Percentiles rank a stretch among this genome's conserved stretches.
Conservation (phyloP, 2,888 invertebrate species). For the Sinohyriopsis cumingii region DNA sequence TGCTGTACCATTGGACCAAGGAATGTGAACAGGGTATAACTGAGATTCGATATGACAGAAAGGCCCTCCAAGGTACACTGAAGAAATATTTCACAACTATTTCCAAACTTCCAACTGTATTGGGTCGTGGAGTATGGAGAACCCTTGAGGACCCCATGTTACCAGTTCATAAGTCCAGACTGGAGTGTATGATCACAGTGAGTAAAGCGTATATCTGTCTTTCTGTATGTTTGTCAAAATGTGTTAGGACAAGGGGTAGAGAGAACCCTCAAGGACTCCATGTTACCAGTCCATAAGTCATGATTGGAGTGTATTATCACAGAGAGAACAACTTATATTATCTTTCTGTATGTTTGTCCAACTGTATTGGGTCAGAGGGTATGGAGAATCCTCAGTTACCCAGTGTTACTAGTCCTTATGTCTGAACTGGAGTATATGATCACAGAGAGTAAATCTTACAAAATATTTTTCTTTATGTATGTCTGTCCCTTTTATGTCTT, state of each 20-base stretch:
- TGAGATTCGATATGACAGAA: conserved; percentile 69
- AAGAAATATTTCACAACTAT: conserved; percentile 63
- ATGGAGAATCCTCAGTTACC: too few relatives aligned
- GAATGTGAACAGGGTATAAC: conserved; percentile 69
- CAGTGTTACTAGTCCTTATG: too few relatives aligned
- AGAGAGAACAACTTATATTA: conserved; percentile 46
- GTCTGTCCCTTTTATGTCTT: too few relatives aligned
- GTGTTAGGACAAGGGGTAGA: conserved; percentile 58
- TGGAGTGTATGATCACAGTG: conserved; percentile 70
- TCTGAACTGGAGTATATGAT: too few relatives aligned
- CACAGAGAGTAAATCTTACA: too few relatives aligned
- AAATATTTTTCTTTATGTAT: conserved; percentile 34
- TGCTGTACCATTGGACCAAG: conserved; percentile 70
- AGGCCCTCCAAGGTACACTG: conserved; percentile 63
- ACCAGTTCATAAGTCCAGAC: conserved; percentile 64
- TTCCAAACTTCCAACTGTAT: conserved; percentile 57
- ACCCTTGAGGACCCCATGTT: conserved; percentile 64
- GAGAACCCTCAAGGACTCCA: conserved; percentile 64
- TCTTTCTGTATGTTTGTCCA: neutral
- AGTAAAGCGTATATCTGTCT: conserved; percentile 18
- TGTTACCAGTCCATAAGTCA: conserved; percentile 64
- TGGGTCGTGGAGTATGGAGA: conserved; percentile 61
- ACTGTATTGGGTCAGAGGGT: too few relatives aligned
- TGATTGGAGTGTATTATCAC: conserved; percentile 69
- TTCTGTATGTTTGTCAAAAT: conserved; percentile 9